A percentile compares a stretch with the other conserved stretches of the same genome.
phyloP scores from a whole-genome alignment of 53 echinoderm and acorn worm species.

The Temnopleurus reevesii region DNA sequence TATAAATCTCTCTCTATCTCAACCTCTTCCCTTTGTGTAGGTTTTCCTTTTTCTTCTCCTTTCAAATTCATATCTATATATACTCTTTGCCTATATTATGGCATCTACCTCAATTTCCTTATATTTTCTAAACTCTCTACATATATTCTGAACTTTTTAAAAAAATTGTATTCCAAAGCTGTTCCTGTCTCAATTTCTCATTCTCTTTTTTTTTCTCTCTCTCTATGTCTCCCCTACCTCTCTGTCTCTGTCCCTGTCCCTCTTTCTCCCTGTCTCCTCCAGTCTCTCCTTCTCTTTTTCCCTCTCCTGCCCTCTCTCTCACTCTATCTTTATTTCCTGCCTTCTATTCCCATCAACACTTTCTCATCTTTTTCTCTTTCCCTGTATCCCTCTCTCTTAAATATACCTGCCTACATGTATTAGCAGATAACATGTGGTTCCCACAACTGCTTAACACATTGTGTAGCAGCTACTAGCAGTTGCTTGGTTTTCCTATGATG shows the following conservation, averaged over 20 bases:
- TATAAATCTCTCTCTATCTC: background rate
- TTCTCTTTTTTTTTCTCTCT: background rate
- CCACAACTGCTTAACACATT: too few species aligned
- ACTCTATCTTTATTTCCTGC: background rate
- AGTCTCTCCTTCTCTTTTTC: background rate
- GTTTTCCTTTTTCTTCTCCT: background rate
- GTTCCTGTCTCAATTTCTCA: background rate
- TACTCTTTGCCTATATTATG: background rate
- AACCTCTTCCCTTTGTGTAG: background rate
- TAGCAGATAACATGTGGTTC: too few species aligned
- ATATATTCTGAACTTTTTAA: too few species aligned
- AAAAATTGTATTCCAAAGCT: too few species aligned
- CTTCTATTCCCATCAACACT: background rate
- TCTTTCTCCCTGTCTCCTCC: background rate
- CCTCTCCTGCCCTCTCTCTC: background rate
- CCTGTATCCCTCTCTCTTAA: background rate
- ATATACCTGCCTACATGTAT: background rate
- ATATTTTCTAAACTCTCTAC: background rate
- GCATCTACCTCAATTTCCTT: background rate
- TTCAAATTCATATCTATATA: background rate
- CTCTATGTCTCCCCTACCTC: background rate
- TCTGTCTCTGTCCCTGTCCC: background rate
- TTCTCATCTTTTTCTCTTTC: background rate
- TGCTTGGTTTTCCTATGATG: too few species aligned
- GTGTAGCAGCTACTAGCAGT: too few species aligned